phyloP scores from a whole-genome alignment of 2,888 invertebrate species.

The Eupithecia centaureata region DNA sequence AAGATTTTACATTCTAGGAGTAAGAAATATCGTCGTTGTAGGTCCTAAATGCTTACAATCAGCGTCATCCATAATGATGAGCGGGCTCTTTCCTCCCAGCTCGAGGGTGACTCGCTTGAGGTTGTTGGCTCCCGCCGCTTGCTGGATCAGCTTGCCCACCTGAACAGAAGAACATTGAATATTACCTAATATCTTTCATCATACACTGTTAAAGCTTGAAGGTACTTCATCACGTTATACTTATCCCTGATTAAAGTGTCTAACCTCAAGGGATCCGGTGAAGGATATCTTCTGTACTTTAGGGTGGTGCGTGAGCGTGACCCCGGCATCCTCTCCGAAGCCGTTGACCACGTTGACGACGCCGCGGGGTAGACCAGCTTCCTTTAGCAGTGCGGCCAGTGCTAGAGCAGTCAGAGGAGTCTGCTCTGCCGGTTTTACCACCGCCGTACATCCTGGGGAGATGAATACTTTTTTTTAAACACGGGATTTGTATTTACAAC shows the following conservation, averaged over 20 bases:
- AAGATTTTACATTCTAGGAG: neutral
- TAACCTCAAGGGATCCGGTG: constrained; percentile 76
- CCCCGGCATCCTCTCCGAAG: constrained; percentile 90
- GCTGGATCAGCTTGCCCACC: constrained; percentile 85
- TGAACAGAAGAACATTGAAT: constrained; percentile 42
- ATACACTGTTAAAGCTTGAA: no score
- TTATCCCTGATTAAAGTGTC: constrained; percentile 51
- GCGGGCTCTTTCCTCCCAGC: constrained; percentile 94
- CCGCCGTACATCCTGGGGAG: constrained; percentile 87
- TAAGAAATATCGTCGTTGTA: neutral
- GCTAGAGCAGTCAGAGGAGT: constrained; percentile 95
- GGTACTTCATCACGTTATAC: neutral
- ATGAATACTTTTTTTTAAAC: neutral
- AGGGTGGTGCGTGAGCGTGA: constrained; percentile 87
- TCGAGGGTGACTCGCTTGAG: constrained; percentile 92
- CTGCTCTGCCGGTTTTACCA: constrained; percentile 97
- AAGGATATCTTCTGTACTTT: constrained; percentile 95
- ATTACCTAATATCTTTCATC: no score
- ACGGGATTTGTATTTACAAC: neutral
- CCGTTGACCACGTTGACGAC: constrained; percentile 96
- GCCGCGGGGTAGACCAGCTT: constrained; percentile 95
- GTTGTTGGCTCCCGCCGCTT: constrained; percentile 87
- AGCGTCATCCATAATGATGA: constrained; percentile 91
- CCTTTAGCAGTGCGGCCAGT: constrained; percentile 89
- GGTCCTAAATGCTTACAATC: constrained; percentile 76